Conservation (phyloP, 2,888 invertebrate species). For the Brachylomia viminalis region DNA sequence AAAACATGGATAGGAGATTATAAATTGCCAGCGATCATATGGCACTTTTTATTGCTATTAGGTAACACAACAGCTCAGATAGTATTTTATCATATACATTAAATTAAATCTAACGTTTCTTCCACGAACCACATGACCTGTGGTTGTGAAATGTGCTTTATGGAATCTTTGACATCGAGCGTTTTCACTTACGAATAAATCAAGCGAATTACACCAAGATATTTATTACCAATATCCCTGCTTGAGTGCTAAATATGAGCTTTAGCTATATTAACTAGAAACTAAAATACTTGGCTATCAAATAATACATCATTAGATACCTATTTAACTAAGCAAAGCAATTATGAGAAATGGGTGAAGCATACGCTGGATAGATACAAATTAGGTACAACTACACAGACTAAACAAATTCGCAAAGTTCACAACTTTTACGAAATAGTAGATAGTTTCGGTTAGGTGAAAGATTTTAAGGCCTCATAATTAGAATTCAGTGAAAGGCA, state of each 20-base stretch:
- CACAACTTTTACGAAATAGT: neutral
- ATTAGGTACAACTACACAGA: neutral
- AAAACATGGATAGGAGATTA: slow-evolving; percentile 48
- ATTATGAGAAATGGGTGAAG: neutral
- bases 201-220: slow-evolving; percentile 2
- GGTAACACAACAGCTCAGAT: slow-evolving; percentile 46
- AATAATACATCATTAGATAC: neutral
- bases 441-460: neutral
- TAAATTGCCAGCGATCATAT: slow-evolving; percentile 46
- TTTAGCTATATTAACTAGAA: neutral
- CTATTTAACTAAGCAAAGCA: neutral
- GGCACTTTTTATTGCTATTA: slow-evolving; percentile 53
- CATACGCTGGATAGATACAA: neutral
- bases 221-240: neutral
- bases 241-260: neutral
- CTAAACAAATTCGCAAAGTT: neutral
- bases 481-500: slow-evolving; percentile 40
- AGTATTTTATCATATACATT: slow-evolving; percentile 55
- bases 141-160: slow-evolving; percentile 54
- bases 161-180: slow-evolving; percentile 46
- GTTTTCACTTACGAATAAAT: slow-evolving; percentile 50
- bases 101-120: slow-evolving; percentile 51
- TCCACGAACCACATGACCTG: slow-evolving; percentile 43
- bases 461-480: slow-evolving; percentile 12
- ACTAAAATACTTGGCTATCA: neutral